Percentiles rank a stretch among this genome's conserved stretches.
Conservation (phyloP, 2,797 vertebrate species). For the Danio aesculapii region DNA sequence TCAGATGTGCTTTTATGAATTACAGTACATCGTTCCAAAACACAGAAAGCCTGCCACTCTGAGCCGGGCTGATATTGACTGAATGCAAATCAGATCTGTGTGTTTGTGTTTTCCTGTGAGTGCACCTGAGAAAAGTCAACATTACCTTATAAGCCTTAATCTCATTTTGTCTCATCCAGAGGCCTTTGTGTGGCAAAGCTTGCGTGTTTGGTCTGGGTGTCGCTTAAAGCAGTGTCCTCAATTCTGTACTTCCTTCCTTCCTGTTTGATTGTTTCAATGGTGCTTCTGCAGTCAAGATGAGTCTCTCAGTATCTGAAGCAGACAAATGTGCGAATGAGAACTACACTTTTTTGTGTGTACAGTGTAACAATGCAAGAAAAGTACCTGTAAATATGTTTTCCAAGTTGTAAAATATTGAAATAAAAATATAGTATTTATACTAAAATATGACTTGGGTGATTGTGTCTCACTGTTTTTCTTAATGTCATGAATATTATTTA, state of each 20-base stretch:
- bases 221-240: conserved; percentile 64
- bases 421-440: conserved; percentile 99
- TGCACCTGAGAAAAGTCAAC: conserved; percentile 54
- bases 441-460: conserved; percentile 57
- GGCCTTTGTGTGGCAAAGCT: conserved; percentile 76
- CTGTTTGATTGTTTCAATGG: conserved; percentile 53
- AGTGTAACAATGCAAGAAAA: conserved; percentile 81
- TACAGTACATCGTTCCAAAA: not conserved
- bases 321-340: conserved; percentile 70
- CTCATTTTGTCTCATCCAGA: conserved; percentile 68
- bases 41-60: not conserved
- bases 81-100: not conserved
- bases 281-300: conserved; percentile 76
- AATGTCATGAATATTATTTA: not conserved
- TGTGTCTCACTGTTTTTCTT: not conserved
- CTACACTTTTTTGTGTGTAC: conserved; percentile 65
- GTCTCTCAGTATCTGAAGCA: conserved; percentile 70
- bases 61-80: not conserved
- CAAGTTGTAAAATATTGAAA: conserved; percentile 99
- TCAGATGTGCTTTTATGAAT: not conserved
- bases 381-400: conserved; percentile 97
- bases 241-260: conserved; percentile 12
- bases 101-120: not conserved
- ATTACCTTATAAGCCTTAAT: conserved; percentile 74
- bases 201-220: conserved; percentile 66